Conservation (phyloP, 1,140 invertebrate species). For the Vanessa tameamea region DNA sequence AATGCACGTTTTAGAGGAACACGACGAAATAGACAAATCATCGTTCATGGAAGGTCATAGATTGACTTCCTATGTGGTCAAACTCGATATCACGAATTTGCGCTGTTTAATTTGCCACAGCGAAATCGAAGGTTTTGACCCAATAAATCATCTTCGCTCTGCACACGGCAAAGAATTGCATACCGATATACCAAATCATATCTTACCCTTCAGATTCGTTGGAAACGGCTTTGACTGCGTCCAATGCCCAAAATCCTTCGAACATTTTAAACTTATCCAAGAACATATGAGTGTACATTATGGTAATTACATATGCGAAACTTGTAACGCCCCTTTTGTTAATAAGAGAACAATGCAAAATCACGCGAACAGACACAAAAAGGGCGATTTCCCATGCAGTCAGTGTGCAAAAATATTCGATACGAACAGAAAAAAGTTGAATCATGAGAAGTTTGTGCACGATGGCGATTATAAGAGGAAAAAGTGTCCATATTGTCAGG, state of each 20-base stretch:
- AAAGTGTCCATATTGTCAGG: slow-evolving; percentile 43
- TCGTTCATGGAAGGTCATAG: slow-evolving; percentile 49
- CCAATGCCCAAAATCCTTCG: slow-evolving; percentile 49
- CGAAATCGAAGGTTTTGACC: slow-evolving; percentile 38
- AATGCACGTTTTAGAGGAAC: slow-evolving; percentile 45
- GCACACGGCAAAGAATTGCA: slow-evolving; percentile 45
- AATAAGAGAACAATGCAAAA: slow-evolving; percentile 54
- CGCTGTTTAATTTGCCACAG: slow-evolving; percentile 51
- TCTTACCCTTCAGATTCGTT: slow-evolving; percentile 57
- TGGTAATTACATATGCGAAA: slow-evolving; percentile 53
- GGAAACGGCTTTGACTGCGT: slow-evolving; percentile 45
- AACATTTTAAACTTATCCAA: slow-evolving; percentile 47
- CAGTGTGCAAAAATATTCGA: slow-evolving; percentile 45
- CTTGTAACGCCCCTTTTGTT: slow-evolving; percentile 55
- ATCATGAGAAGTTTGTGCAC: slow-evolving; percentile 41
- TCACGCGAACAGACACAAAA: slow-evolving; percentile 48
- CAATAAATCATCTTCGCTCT: slow-evolving; percentile 44
- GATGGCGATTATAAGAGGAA: slow-evolving; percentile 26
- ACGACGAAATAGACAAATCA: slow-evolving; percentile 39
- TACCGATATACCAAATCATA: slow-evolving; percentile 50
- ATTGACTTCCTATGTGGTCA: slow-evolving; percentile 50
- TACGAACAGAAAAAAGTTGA: slow-evolving; percentile 43
- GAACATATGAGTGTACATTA: slow-evolving; percentile 56
- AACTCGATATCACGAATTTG: slow-evolving; percentile 57
- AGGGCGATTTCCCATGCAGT: slow-evolving; percentile 39